Conservation (phyloP, 2,113 vertebrate genomes). For the Irena cyanogastra region DNA sequence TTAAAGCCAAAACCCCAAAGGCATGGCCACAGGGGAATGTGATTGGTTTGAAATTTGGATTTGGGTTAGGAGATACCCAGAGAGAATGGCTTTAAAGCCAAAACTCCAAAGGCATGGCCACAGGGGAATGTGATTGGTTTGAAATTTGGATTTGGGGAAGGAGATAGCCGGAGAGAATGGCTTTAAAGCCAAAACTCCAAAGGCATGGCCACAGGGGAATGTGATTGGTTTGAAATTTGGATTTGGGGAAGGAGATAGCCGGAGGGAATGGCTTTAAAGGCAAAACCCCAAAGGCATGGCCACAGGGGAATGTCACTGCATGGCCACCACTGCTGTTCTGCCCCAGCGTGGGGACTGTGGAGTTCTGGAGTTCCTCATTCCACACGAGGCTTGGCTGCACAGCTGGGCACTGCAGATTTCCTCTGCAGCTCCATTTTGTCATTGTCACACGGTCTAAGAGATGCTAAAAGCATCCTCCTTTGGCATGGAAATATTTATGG, state of each 20-base stretch:
- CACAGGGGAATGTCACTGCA: not conserved
- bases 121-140: not conserved
- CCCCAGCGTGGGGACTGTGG: not conserved
- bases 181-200: not conserved
- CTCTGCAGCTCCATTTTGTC: not conserved
- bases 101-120: accelerated
- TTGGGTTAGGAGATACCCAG: not conserved
- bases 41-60: not conserved
- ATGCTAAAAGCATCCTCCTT: not conserved
- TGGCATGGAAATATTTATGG: not conserved
- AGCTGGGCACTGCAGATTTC: not conserved
- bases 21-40: accelerated
- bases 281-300: not conserved
- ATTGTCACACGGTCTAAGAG: not conserved
- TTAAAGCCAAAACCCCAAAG: not conserved
- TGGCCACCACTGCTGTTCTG: too few relatives aligned
- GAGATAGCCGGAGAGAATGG: not conserved
- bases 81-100: not conserved
- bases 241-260: not conserved
- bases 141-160: not conserved
- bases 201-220: accelerated
- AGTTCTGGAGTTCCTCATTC: not conserved
- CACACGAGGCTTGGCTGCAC: not conserved
- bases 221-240: not conserved
- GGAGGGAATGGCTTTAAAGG: not conserved